Base-by-base conservation (phyloP, 2,797 vertebrate species). In the Florisuga fusca region DNA sequence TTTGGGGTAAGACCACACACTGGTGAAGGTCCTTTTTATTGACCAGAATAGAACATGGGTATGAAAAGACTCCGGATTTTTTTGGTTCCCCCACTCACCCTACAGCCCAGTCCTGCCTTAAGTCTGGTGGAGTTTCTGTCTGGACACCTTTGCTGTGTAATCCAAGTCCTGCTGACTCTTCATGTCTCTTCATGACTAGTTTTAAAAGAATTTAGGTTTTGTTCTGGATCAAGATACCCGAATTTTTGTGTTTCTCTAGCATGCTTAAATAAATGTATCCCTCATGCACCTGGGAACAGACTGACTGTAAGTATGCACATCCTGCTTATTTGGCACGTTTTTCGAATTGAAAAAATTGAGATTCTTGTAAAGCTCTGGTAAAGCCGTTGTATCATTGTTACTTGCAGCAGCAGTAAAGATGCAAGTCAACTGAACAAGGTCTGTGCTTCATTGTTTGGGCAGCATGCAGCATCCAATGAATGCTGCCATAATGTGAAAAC, bases 171-270 rank as follows among this genome's bases (percentile, higher is more conserved):
- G 31, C 8, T 61, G 33, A 41, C 18, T 67, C 46, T 36, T 86
- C 12, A 3, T 19, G 21, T 69, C 46, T 93, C 25, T 71, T 41
- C 38, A 41, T 41, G 69, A 36, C 25, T 46, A 34, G 15, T 36
- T 12, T 59, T 73, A 71, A 92, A 88, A 90, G 48, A 38, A 11
- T 86, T 72, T 19, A 23, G 22, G 82, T 84, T 8, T 84, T 61
- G 66, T 59, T 62, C 58, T 62, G 8, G 61, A 57, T 38, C 43
- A 38, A 36, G 36, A 78, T 59, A 51, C 4, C 3, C 51, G 25
- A 14, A 75, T 75, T 33, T 68, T 64, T 5, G 7, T 41, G 9
- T 21, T 62, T 84, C 57, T 45, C 45, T 55, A 82, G 38, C 26
- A 12, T 54, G 72, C 38, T 84, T 31, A 36, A 81, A 57, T 29